Percentiles rank a stretch among this genome's conserved stretches.
These are phyloP conservation scores for Oceanodroma leucorhoa DNA, from an alignment of 2,797 vertebrate species.

Conservation along the genomic window DNA sequence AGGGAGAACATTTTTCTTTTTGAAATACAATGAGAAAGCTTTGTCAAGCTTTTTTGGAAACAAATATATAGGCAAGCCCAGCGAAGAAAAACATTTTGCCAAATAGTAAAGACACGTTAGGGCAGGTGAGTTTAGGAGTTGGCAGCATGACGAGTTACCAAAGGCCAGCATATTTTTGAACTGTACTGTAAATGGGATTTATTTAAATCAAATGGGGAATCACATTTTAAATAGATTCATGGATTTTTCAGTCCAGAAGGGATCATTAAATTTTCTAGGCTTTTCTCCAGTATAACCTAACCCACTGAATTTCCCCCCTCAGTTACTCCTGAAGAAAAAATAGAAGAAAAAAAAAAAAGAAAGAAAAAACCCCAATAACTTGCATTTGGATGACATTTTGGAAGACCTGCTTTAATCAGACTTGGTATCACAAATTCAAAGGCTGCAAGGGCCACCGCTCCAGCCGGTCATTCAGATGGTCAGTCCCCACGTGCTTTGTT, in stretches of 20 bases:
- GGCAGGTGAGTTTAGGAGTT: slow-evolving; percentile 46
- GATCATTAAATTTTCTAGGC: not conserved
- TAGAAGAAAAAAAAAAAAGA: accelerated
- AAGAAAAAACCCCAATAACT: no score
- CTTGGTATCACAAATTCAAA: not conserved
- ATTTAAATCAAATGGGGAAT: not conserved
- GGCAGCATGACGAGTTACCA: not conserved
- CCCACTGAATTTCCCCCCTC: not conserved
- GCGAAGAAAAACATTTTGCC: slow-evolving; percentile 40
- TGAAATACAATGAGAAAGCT: slow-evolving; percentile 77
- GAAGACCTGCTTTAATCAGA: not conserved
- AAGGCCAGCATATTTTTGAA: not conserved
- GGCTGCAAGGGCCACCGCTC: not conserved
- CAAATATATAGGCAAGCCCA: slow-evolving; percentile 32
- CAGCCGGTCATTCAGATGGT: not conserved
- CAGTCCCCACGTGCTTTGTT: not conserved
- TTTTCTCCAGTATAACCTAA: not conserved
- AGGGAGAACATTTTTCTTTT: slow-evolving; percentile 70
- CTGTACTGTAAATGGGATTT: not conserved
- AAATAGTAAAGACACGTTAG: slow-evolving; percentile 3
- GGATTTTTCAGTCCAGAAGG: not conserved
- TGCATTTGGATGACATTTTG: not conserved
- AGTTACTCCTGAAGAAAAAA: not conserved
- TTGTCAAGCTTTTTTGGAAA: slow-evolving; percentile 67
- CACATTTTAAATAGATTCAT: not conserved